phyloP scores from a whole-genome alignment of 2,797 vertebrate species.

The Thalassophryne amazonica region DNA sequence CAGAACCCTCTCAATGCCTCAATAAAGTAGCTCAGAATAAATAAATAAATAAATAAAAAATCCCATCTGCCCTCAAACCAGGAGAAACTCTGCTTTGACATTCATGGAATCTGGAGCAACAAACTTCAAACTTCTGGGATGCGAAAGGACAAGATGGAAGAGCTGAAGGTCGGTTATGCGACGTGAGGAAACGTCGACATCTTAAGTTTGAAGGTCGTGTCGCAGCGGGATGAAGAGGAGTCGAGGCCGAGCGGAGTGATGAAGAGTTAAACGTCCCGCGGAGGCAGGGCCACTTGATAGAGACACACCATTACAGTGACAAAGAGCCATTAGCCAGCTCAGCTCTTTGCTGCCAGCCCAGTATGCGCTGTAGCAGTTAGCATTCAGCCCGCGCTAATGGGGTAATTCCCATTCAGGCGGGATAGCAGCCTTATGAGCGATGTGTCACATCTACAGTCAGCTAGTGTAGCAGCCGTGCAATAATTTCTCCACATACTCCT shows the following conservation, averaged over 20 bases:
- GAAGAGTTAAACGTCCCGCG: conserved; percentile 35
- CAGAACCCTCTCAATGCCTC: conserved; percentile 9
- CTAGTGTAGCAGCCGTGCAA: conserved; percentile 53
- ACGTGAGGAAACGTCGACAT: conserved; percentile 22
- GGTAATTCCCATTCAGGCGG: conserved; percentile 66
- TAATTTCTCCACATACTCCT: conserved; percentile 56
- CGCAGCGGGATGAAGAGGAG: conserved; percentile 24
- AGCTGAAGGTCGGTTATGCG: too few species aligned
- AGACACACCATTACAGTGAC: conserved; percentile 59
- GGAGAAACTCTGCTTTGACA: too few species aligned
- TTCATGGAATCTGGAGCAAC: too few species aligned
- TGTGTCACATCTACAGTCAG: conserved; percentile 62
- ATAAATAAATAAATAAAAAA: neutral
- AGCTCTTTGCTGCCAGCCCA: conserved; percentile 55
- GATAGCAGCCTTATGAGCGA: conserved; percentile 52
- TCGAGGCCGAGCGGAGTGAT: conserved; percentile 19
- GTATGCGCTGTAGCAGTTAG: conserved; percentile 55
- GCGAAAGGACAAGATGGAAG: too few species aligned
- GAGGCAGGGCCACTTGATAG: conserved; percentile 52
- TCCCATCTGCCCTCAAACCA: conserved; percentile 1
- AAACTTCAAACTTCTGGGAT: too few species aligned
- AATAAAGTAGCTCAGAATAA: conserved; percentile 5
- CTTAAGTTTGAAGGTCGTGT: conserved; percentile 50
- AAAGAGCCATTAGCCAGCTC: conserved; percentile 66
- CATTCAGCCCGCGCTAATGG: conserved; percentile 59